Evolutionary conservation across 2,113 vertebrate species (phyloP), one percentile per base, ranked within the genome.

Genomic region (Pandion haliaetus): DNA sequence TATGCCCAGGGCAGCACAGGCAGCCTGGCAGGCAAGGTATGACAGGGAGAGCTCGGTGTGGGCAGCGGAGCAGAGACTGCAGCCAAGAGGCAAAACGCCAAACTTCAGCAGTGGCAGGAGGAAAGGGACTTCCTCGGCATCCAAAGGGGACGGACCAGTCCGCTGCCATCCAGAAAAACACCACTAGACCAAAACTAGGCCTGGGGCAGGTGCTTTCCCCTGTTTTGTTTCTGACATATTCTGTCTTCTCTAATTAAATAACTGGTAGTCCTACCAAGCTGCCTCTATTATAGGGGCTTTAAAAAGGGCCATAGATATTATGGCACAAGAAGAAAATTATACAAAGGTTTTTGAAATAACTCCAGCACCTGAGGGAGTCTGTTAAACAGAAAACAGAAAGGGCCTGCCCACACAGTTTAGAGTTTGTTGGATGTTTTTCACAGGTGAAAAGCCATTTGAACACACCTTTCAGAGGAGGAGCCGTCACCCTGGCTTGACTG

Each of bases 21-120:
- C 85, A 85, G 40, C 58, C 81, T 54, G 52, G 45, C 52, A 65
- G 47, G 47, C 25, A 31, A 66, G 20, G 20, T 42, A 9, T 25
- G 34, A 63, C 2, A 0, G n/a, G 11, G 8, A 63, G 18, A 59
- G 61, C 21, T 36, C 16, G 4, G 28, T 3, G 65, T 1, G 1
- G 40, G 63, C 71, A 80, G 31, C 5, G 2, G 36, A 42, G 70
- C 62, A 65, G 26, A 62, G 17, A 6, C 40, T 38, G 23, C 47
- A 59, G 88, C 42, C 63, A 61, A 52, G 67, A 49, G 50, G 63
- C 42, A 83, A 44, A 55, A 44, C 13, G 31, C 36, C 85, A 93
- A 15, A 50, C 29, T 67, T 86, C 24, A 12, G n/a, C 0, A 0
- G 25, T 42, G 28, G 28, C 28, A 80, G 71, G 31, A 90, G 21